Evolutionary conservation across 2,888 invertebrate genomes (phyloP).

Genomic region (Dendrolimus houi): DNA sequence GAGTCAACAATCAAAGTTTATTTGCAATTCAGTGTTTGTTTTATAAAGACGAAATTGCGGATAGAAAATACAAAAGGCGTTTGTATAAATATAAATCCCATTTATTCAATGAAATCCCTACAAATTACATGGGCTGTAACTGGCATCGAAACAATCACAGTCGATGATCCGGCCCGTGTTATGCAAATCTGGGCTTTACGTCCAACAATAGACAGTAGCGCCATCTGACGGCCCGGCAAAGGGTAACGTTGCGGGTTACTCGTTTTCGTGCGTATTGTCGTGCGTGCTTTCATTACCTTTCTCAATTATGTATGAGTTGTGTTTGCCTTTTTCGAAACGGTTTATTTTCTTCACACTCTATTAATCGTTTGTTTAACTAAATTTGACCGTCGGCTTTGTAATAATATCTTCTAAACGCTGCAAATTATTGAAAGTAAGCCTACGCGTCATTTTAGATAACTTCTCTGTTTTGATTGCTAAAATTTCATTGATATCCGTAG

Average conservation of each 20-base stretch:
- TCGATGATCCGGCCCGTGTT: slow-evolving; percentile 62
- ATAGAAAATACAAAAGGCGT: slow-evolving; percentile 10
- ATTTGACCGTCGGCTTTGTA: too few species aligned
- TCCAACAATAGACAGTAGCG: slow-evolving; percentile 52
- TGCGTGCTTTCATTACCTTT: slow-evolving; percentile 29
- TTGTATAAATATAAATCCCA: slow-evolving; percentile 40
- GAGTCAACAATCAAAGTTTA: slow-evolving; percentile 2
- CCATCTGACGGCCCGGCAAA: slow-evolving; percentile 38
- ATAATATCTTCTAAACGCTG: too few species aligned
- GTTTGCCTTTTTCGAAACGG: slow-evolving; percentile 3
- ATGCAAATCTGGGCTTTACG: slow-evolving; percentile 66
- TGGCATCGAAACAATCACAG: slow-evolving; percentile 64
- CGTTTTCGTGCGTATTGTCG: slow-evolving; percentile 29
- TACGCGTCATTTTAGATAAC: too few species aligned
- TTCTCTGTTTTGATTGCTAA: too few species aligned
- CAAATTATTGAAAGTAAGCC: too few species aligned
- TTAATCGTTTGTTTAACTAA: too few species aligned
- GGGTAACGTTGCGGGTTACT: slow-evolving; percentile 26
- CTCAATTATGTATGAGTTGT: slow-evolving; percentile 13
- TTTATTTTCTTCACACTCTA: not conserved
- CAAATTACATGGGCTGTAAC: slow-evolving; percentile 64
- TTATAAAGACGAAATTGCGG: not conserved
- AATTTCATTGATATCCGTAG: too few species aligned
- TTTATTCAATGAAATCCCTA: slow-evolving; percentile 61
- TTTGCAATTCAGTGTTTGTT: slow-evolving; percentile 5